Evolutionary conservation across 2,113 vertebrate genomes (phyloP).

Genomic region (Cryptomyrus ogoouensis): DNA sequence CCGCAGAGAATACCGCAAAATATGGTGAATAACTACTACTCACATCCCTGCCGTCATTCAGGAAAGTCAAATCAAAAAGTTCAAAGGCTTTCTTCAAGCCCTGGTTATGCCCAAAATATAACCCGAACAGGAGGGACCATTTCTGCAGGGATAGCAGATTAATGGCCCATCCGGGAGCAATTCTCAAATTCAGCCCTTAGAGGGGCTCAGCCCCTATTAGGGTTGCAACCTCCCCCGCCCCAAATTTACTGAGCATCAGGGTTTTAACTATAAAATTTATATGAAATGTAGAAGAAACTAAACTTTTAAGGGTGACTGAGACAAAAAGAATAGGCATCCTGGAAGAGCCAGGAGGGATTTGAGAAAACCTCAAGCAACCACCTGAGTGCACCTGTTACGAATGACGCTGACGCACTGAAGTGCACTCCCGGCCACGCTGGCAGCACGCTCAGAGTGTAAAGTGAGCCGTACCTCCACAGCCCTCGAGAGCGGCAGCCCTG

Average conservation of each 20-base stretch:
- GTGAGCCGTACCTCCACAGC: neutral
- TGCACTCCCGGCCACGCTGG: neutral
- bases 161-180: neutral
- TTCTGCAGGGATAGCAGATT: neutral
- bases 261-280: neutral
- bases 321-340: neutral
- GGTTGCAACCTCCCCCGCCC: neutral
- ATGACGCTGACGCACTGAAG: neutral
- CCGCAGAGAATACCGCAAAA: neutral
- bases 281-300: neutral
- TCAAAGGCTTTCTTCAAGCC: neutral
- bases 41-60: neutral
- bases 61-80: neutral
- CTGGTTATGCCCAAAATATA: neutral
- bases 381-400: neutral
- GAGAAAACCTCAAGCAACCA: neutral
- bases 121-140: neutral
- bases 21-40: neutral
- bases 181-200: neutral
- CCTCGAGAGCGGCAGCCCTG: neutral
- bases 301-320: no score
- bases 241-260: neutral
- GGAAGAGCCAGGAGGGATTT: neutral
- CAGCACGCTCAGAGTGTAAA: neutral
- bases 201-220: no score